A percentile compares a stretch with the other conserved stretches of the same genome.
Evolutionary conservation across 1,140 invertebrate genomes (phyloP).

Genomic region (Ridgeia piscesae): DNA sequence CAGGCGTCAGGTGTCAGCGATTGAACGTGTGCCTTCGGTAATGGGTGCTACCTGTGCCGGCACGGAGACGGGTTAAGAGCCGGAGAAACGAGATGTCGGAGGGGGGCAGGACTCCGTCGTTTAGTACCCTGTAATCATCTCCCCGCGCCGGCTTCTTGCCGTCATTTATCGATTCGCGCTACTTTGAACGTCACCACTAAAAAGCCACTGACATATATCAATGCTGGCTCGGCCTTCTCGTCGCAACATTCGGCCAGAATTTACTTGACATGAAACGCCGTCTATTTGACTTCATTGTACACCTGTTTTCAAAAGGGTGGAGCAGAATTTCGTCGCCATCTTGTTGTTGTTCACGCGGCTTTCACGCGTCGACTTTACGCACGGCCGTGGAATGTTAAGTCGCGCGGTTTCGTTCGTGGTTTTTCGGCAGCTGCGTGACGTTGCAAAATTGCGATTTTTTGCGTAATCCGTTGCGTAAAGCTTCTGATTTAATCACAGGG

Average conservation of each 20-base stretch:
- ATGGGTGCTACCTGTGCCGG: background rate
- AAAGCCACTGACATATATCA: background rate
- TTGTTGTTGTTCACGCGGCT: background rate
- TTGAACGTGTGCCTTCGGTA: background rate
- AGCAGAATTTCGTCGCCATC: background rate
- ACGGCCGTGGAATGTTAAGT: background rate
- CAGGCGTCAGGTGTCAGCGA: background rate
- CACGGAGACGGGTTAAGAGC: background rate
- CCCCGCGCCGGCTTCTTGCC: no score
- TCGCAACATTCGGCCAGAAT: background rate
- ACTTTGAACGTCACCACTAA: background rate
- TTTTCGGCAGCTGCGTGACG: background rate
- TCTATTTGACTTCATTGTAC: background rate
- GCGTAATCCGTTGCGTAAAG: background rate
- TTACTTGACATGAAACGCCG: background rate
- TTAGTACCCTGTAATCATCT: background rate
- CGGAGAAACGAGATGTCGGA: background rate
- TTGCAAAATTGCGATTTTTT: background rate
- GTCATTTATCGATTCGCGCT: background rate
- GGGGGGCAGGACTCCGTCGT: background rate
- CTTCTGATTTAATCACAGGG: background rate
- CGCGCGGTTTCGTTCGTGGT: no score
- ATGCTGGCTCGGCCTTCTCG: background rate
- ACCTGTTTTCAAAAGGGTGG: background rate
- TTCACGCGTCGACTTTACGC: no score